Evolutionary conservation across 2,113 vertebrate genomes (phyloP).

Genomic region (Rhynchopsitta pachyrhyncha): DNA sequence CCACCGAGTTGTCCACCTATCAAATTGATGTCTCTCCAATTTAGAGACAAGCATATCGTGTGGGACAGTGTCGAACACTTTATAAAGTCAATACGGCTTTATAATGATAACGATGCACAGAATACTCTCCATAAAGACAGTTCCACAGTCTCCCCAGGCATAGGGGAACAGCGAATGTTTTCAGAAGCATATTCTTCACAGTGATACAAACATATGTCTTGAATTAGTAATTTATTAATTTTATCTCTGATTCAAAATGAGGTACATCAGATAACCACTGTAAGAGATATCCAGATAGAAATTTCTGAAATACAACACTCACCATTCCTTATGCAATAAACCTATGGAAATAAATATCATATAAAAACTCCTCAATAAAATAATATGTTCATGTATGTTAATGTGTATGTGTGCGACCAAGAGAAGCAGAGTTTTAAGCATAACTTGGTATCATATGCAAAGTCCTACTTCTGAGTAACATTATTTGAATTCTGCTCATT

Average conservation of each 20-base stretch:
- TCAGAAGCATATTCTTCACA: neutral
- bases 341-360: neutral
- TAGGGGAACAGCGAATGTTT: neutral
- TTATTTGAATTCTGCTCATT: neutral
- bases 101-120: fast-evolving
- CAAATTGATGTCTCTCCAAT: no score
- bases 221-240: neutral
- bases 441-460: neutral
- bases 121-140: neutral
- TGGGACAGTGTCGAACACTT: no score
- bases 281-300: neutral
- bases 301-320: neutral
- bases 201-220: neutral
- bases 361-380: neutral
- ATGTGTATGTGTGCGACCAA: neutral
- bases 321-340: neutral
- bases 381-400: neutral
- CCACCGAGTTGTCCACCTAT: no score
- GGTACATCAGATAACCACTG: neutral
- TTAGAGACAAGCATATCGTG: no score
- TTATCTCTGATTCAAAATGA: neutral
- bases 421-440: neutral
- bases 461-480: neutral
- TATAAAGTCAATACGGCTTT: neutral
- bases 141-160: neutral